Evolutionary conservation across 2,113 vertebrate species (phyloP), one percentile per base, ranked within the genome.

Genomic region (Sphaerodactylus townsendi): DNA sequence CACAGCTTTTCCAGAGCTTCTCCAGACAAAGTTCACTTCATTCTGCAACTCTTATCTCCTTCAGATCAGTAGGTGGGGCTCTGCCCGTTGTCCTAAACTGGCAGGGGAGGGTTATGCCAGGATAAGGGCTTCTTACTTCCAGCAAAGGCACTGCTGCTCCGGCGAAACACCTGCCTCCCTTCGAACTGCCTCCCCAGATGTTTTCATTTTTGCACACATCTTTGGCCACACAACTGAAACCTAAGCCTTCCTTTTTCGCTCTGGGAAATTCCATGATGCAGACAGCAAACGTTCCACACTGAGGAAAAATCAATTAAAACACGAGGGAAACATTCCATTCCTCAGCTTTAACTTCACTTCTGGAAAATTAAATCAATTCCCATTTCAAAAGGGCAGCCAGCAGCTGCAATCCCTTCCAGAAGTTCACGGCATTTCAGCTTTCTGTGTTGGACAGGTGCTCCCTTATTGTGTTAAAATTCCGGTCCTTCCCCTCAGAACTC

Each of bases 301-400:
- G 23, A 83, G 82, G 28, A 85, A 68, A 86, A 79, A 75, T 59
- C 62, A 72, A 39, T 62, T 72, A 33, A 39, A 79, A 78, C n/a
- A 83, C 6, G 64, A 56, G 82, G 44, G 1, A 83, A 83, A 81
- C 65, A 80, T 5, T 77, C 35, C 77, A 2, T 71, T 81, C 76
- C 74, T 56, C 79, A 25, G 62, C 64, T 66, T 89, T 1, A 30
- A 74, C 72, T 78, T 79, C 35, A 6, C 15, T 53, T 81, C 73
- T 64, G 25, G 21, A 72, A 76, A 79, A 56, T 71, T 66, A 78
- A 78, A 70, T 73, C 74, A 44, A 13, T 70, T 87, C 80, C 9
- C 17, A 73, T 66, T 17, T 50, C 64, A 46, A 83, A 88, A 89
- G 70, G 76, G 1, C 66, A 62, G 78, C 2, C 7, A 8, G 8